Base-by-base conservation (phyloP, 2,113 vertebrate genomes). In the Lontra canadensis region DNA sequence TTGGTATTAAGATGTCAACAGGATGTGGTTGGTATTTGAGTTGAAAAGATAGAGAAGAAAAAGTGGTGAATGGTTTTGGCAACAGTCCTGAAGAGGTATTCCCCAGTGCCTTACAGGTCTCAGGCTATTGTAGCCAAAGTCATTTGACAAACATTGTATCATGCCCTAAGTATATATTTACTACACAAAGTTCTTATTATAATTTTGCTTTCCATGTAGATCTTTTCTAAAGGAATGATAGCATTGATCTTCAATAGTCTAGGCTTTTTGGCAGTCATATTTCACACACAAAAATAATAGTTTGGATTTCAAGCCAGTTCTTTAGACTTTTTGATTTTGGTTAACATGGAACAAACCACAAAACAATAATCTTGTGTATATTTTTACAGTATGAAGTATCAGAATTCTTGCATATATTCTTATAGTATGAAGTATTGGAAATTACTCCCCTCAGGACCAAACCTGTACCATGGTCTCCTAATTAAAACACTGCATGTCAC, bases 331-430 rank as follows among this genome's bases (percentile, higher is more conserved):
- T 44, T 23, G 1, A 59, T 59, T 92, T 91, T 39, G 8, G 12
- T 88, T 94, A 63, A 8, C 55, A 76, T 93, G 44, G 73, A 34
- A 83, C 36, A 95, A 44, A 59, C 1, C 20, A 59, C 3, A 89
- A 17, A 78, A 6, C 10, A 79, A 67, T 97, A 69, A 59, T 61
- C 29, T 79, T 95, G 20, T 57, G 0, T 55, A 21, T 73, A 6
- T 31, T 83, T 42, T 83, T 90, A 90, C 90, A 92, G 87, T 57
- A 76, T 49, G 42, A 15, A 94, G 26, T 26, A 21, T 57, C 6
- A 20, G 55, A 21, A 57, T 57, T 74, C n/a, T 83, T 95, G 20
- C 49, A 0, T 55, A 21, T 73, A 4, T 31, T 83, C 47, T 83
- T 90, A 90, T 94, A 93, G 87, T 69, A 76, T 63, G 36, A 20